Conservation (phyloP, 2,113 vertebrate species). For the Prunella himalayana region DNA sequence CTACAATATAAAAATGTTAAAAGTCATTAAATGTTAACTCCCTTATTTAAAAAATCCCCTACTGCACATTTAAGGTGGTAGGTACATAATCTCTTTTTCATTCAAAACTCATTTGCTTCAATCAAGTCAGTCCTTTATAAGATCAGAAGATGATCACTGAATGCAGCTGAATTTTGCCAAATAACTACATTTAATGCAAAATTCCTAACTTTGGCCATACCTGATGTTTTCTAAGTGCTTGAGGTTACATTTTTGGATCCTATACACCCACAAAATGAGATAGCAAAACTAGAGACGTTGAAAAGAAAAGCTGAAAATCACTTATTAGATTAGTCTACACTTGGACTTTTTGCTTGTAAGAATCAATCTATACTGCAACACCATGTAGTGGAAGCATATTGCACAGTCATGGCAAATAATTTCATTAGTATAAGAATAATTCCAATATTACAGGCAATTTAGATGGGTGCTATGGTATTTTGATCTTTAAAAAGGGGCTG, state of each 20-base stretch:
- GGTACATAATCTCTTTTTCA: background rate
- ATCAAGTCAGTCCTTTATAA: background rate
- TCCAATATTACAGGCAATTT: background rate
- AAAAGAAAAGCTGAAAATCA: background rate
- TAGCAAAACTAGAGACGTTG: background rate
- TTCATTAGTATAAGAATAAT: background rate
- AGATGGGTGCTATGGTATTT: background rate
- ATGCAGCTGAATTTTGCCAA: background rate
- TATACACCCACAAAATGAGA: background rate
- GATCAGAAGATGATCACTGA: background rate
- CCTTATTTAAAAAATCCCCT: background rate
- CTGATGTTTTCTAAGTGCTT: background rate
- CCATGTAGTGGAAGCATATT: accelerated
- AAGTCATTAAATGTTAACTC: background rate
- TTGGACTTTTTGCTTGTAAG: background rate
- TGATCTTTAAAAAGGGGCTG: background rate
- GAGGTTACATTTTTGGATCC: background rate
- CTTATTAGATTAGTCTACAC: background rate
- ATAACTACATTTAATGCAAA: background rate
- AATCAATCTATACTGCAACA: background rate
- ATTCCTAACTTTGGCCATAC: background rate
- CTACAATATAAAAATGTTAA: background rate
- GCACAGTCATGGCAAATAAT: background rate
- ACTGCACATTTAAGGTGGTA: background rate
- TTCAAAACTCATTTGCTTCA: background rate